Evolutionary conservation across 2,888 invertebrate genomes (phyloP).

Genomic region (Melipona bicolor): DNA sequence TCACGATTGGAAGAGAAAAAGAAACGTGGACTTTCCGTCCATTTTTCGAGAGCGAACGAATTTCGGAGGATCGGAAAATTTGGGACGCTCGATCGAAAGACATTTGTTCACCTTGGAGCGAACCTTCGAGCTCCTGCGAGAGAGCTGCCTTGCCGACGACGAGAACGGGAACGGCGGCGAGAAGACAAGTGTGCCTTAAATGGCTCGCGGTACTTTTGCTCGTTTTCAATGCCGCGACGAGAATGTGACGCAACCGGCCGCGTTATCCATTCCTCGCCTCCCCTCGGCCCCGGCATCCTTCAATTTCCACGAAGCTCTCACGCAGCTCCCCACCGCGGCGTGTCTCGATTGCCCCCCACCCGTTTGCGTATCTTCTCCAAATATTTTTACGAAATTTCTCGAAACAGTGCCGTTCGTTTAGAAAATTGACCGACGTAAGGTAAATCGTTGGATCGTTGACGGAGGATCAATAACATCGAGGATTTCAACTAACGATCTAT

Average conservation of each 20-base stretch:
- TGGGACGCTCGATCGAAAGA: constrained; percentile 6
- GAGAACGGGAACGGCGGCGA: constrained; percentile 63
- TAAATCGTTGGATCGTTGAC: background rate
- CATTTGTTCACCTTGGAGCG: constrained; percentile 42
- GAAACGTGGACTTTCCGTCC: too few species aligned
- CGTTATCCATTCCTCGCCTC: constrained; percentile 27
- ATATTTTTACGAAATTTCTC: background rate
- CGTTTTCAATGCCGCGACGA: constrained; percentile 68
- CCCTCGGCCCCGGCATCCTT: constrained; percentile 20
- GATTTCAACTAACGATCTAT: background rate
- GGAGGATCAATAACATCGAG: background rate
- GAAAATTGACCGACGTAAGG: background rate
- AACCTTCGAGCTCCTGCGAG: constrained; percentile 17
- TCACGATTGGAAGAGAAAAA: too few species aligned
- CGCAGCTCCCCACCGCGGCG: background rate
- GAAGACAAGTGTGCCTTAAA: constrained; percentile 75
- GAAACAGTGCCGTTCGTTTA: background rate
- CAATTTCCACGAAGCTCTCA: constrained; percentile 35
- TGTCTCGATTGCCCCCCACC: background rate
- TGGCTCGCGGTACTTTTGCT: constrained; percentile 72
- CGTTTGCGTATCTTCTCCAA: background rate
- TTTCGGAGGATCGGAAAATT: background rate
- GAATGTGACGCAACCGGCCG: constrained; percentile 56
- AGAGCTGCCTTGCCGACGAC: constrained; percentile 43
- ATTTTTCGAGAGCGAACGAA: too few species aligned